A percentile compares a stretch with the other conserved stretches of the same genome.
Conservation (phyloP, 2,888 invertebrate genomes). For the Microdon myrmicae region DNA sequence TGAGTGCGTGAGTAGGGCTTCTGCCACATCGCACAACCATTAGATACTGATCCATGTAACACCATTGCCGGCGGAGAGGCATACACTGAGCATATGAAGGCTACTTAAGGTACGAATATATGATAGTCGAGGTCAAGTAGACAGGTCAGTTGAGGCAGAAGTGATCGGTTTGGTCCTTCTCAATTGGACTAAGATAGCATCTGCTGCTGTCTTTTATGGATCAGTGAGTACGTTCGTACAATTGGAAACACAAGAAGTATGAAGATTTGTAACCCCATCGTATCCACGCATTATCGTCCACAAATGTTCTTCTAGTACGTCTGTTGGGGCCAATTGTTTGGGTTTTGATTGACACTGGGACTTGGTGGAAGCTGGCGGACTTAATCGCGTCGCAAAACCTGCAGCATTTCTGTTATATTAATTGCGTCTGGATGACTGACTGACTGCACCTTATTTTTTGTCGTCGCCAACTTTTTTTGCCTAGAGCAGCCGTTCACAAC, state of each 20-base stretch:
- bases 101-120: slow-evolving; percentile 9
- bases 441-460: slow-evolving; percentile 53
- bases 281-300: slow-evolving; percentile 25
- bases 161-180: slow-evolving; percentile 13
- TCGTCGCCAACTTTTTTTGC: slow-evolving; percentile 28
- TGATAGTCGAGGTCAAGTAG: slow-evolving; percentile 38
- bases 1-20: slow-evolving; percentile 47
- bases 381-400: slow-evolving; percentile 36
- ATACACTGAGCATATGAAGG: slow-evolving; percentile 1
- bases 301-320: slow-evolving; percentile 6
- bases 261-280: slow-evolving; percentile 44
- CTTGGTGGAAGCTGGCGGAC: slow-evolving; percentile 25
- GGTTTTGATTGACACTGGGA: slow-evolving; percentile 36
- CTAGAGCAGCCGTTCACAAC: slow-evolving; percentile 18
- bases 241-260: slow-evolving; percentile 43
- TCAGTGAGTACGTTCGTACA: slow-evolving; percentile 27
- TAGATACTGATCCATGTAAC: slow-evolving; percentile 18
- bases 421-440: slow-evolving; percentile 52
- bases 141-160: slow-evolving; percentile 26
- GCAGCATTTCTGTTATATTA: slow-evolving; percentile 44
- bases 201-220: slow-evolving; percentile 31
- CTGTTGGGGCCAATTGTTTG: background rate
- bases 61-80: slow-evolving; percentile 36
- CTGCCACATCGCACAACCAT: slow-evolving; percentile 12
- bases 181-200: slow-evolving; percentile 10